Conservation (phyloP, 2,113 vertebrate genomes). For the Accipiter cooperii region DNA sequence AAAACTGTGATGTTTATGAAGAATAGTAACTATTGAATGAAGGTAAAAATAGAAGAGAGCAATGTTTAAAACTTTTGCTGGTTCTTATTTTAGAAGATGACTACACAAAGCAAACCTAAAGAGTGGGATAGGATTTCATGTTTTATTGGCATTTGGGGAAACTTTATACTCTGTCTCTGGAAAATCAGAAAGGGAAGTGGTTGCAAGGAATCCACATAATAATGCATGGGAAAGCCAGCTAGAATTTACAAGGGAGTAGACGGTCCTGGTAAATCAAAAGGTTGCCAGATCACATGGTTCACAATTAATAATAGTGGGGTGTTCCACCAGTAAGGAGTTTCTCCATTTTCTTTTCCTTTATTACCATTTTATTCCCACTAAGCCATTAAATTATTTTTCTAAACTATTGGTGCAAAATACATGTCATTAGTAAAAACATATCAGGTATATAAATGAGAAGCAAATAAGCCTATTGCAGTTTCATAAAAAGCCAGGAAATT, state of each 20-base stretch:
- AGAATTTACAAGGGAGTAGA: slow-evolving; percentile 78
- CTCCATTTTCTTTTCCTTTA: slow-evolving; percentile 66
- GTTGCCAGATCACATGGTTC: slow-evolving; percentile 60
- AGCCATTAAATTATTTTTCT: slow-evolving; percentile 66
- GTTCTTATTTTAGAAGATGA: slow-evolving; percentile 79
- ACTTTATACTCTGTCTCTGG: slow-evolving; percentile 79
- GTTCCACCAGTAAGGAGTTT: slow-evolving; percentile 57
- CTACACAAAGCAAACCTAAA: slow-evolving; percentile 71
- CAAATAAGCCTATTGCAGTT: slow-evolving; percentile 55
- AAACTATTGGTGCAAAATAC: slow-evolving; percentile 45
- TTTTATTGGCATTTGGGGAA: slow-evolving; percentile 81
- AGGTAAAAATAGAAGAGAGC: slow-evolving; percentile 70
- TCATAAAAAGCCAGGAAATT: slow-evolving; percentile 33
- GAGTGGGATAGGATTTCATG: slow-evolving; percentile 71
- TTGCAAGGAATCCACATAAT: slow-evolving; percentile 81
- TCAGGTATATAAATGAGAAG: slow-evolving; percentile 52
- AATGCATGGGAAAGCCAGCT: slow-evolving; percentile 76
- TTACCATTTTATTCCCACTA: slow-evolving; percentile 59
- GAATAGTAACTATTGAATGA: slow-evolving; percentile 59
- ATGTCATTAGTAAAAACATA: slow-evolving; percentile 59
- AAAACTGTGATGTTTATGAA: slow-evolving; percentile 55
- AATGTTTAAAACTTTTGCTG: slow-evolving; percentile 35
- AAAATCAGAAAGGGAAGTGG: slow-evolving; percentile 85
- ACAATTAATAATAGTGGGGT: slow-evolving; percentile 69
- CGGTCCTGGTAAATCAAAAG: slow-evolving; percentile 72